phyloP scores from a whole-genome alignment of 1,140 invertebrate species.

The Leptinotarsa texana region DNA sequence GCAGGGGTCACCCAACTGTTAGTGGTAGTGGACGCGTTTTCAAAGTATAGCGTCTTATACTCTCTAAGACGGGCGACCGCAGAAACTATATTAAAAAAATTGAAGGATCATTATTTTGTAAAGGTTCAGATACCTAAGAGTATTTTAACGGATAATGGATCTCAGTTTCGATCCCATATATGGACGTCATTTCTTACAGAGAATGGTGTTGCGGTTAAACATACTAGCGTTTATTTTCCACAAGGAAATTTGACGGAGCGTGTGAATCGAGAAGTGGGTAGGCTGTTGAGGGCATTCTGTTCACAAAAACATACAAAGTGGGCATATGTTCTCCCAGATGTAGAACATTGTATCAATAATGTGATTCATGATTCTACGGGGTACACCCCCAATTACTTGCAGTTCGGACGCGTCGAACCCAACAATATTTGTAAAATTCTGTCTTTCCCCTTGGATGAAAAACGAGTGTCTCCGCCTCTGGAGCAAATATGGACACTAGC shows the following conservation, averaged over 20 bases:
- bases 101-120: not conserved
- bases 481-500: too few species aligned
- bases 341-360: conserved; percentile 3
- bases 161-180: conserved; percentile 5
- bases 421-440: not conserved
- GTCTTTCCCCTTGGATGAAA: not conserved
- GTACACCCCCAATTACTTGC: not conserved
- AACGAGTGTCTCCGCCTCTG: not conserved
- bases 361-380: conserved; percentile 9
- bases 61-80: not conserved
- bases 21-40: conserved; percentile 10
- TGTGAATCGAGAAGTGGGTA: conserved; percentile 11
- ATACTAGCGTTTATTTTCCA: conserved; percentile 24
- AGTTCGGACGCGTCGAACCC: not conserved
- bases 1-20: conserved; percentile 12
- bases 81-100: not conserved
- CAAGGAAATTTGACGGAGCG: conserved; percentile 20
- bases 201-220: not conserved
- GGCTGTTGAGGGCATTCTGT: conserved; percentile 14
- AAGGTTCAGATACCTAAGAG: conserved; percentile 8
- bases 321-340: not conserved
- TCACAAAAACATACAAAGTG: not conserved
- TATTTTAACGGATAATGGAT: conserved; percentile 19
- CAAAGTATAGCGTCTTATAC: not conserved
- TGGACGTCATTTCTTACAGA: not conserved